phyloP scores from a whole-genome alignment of 2,797 vertebrate genomes.

The Ptychobarbus kaznakovi region DNA sequence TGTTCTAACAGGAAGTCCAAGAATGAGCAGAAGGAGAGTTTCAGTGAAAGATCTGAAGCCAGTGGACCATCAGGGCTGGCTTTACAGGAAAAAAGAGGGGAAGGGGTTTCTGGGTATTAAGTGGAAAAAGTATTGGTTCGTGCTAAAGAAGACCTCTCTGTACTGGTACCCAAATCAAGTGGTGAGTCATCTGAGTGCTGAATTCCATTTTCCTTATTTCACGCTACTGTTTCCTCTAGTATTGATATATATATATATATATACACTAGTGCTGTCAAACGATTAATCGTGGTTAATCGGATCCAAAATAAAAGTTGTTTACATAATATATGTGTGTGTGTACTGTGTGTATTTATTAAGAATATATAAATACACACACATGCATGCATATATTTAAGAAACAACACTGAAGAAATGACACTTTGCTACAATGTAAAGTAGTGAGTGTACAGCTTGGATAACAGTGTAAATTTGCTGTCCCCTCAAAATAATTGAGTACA shows the following conservation, averaged over 20 bases:
- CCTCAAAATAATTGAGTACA: too few species aligned
- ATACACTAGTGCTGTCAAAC: too few species aligned
- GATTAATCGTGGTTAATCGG: too few species aligned
- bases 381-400: too few species aligned
- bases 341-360: too few species aligned
- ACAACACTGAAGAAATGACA: too few species aligned
- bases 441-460: too few species aligned
- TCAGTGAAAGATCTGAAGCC: constrained; percentile 94
- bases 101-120: constrained; percentile 94
- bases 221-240: background rate
- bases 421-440: too few species aligned
- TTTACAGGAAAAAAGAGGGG: constrained; percentile 94
- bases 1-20: constrained; percentile 81
- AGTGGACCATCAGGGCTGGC: constrained; percentile 95
- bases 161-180: constrained; percentile 94
- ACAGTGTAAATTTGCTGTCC: too few species aligned
- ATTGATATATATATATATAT: background rate
- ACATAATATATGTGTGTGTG: too few species aligned
- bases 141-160: constrained; percentile 90
- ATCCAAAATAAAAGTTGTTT: too few species aligned
- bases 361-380: too few species aligned
- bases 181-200: constrained; percentile 77
- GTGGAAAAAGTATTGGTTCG: constrained; percentile 99
- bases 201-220: background rate
- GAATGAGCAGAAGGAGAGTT: constrained; percentile 94